Percentiles rank a stretch among this genome's conserved stretches.
These are phyloP conservation scores for Cerastis leucographa DNA, from an alignment of 2,888 invertebrate species.

Conservation along the genomic window DNA sequence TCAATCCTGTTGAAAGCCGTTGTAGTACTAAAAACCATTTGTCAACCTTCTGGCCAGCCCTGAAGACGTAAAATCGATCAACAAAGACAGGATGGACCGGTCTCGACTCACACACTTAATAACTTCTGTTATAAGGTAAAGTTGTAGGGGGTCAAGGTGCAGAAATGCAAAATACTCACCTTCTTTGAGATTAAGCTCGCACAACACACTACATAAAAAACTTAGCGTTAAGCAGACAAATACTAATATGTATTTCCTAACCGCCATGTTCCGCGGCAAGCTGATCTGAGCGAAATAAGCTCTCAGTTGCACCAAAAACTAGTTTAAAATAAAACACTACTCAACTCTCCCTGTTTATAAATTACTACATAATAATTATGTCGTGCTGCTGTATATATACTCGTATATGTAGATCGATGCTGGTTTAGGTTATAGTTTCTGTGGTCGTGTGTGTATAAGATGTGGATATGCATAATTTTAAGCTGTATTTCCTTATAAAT, in stretches of 20 bases:
- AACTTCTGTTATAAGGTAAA: not conserved
- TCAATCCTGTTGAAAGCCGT: not conserved
- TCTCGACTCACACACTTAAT: not conserved
- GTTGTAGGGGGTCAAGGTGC: not conserved
- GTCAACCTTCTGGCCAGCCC: not conserved
- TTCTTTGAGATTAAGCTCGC: conserved; percentile 33
- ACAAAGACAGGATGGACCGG: not conserved
- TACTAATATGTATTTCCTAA: conserved; percentile 10
- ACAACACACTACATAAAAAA: conserved; percentile 23
- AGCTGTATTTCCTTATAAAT: conserved; percentile 7
- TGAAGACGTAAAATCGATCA: not conserved
- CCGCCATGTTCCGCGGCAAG: conserved; percentile 8
- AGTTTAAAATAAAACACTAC: conserved; percentile 7
- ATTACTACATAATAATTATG: not conserved
- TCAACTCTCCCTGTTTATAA: not conserved
- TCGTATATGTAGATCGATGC: not conserved
- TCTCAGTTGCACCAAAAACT: conserved; percentile 4
- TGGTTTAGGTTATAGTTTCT: not conserved
- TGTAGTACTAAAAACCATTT: not conserved
- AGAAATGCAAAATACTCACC: conserved; percentile 11
- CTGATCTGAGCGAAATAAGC: not conserved
- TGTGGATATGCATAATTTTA: not conserved
- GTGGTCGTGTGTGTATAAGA: not conserved
- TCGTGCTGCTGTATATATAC: not conserved
- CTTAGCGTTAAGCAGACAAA: conserved; percentile 9